Conservation (phyloP, 2,888 invertebrate species). For the Tridacna gigas region DNA sequence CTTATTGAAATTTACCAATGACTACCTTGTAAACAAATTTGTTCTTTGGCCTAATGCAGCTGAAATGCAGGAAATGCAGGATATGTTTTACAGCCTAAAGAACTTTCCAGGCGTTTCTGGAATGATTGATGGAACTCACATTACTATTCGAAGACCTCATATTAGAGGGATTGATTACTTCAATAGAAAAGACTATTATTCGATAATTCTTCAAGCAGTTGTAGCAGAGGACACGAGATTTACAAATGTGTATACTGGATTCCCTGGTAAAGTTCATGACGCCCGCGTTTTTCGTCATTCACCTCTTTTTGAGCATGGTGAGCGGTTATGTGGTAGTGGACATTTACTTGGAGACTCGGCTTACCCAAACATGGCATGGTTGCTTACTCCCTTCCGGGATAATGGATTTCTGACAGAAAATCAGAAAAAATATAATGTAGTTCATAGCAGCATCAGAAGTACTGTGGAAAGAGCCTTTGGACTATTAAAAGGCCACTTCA, state of each 20-base stretch:
- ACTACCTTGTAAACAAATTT: conserved; percentile 21
- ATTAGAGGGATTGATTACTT: conserved; percentile 30
- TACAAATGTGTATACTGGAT: conserved; percentile 38
- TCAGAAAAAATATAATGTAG: conserved; percentile 19
- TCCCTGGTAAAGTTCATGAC: conserved; percentile 42
- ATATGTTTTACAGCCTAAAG: conserved; percentile 21
- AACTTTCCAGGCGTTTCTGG: conserved; percentile 36
- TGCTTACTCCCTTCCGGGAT: conserved; percentile 42
- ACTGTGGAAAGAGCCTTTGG: conserved; percentile 35
- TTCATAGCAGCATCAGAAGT: conserved; percentile 20
- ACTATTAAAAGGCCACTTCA: conserved; percentile 29
- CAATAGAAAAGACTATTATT: conserved; percentile 37
- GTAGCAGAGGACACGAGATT: conserved; percentile 26
- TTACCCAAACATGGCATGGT: conserved; percentile 28
- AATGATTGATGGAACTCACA: conserved; percentile 42
- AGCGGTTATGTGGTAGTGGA: conserved; percentile 19
- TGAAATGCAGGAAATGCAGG: conserved; percentile 31
- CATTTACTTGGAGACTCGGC: conserved; percentile 46
- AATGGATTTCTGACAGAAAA: conserved; percentile 36
- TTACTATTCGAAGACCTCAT: conserved; percentile 24
- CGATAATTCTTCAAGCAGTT: conserved; percentile 40
- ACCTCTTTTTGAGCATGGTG: conserved; percentile 17
- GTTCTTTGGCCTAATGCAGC: conserved; percentile 34
- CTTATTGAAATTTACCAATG: conserved; percentile 19
- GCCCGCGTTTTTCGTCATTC: conserved; percentile 35